phyloP scores from a whole-genome alignment of 2,888 invertebrate species.

The Brachyptera risi region DNA sequence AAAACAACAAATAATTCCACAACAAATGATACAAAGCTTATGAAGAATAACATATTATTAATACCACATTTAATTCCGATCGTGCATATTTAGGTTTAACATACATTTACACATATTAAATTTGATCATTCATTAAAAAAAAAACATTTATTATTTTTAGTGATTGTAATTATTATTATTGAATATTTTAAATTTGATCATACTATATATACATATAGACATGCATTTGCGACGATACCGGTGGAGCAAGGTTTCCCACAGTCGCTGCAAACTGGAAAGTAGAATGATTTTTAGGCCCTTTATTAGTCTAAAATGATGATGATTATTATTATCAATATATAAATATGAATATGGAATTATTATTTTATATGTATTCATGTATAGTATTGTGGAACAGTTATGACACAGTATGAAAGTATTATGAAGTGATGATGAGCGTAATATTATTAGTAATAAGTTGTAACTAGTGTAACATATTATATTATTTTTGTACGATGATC shows the following conservation, averaged over 20 bases:
- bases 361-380: too few species aligned
- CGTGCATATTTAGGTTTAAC: conserved; percentile 10
- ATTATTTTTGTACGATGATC: too few species aligned
- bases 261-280: not conserved
- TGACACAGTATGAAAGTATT: too few species aligned
- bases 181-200: not conserved
- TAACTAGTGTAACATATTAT: too few species aligned
- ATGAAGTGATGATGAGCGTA: too few species aligned
- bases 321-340: not conserved
- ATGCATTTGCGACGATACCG: conserved; percentile 4
- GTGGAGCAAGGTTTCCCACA: not conserved
- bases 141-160: not conserved
- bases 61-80: conserved; percentile 3
- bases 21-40: conserved; percentile 20
- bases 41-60: conserved; percentile 9
- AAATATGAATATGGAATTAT: not conserved
- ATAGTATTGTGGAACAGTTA: too few species aligned
- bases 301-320: not conserved
- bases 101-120: conserved; percentile 16
- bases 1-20: conserved; percentile 37
- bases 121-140: conserved; percentile 3
- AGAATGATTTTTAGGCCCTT: conserved; percentile 3
- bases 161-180: not conserved
- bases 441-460: too few species aligned
- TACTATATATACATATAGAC: too few species aligned